Evolutionary conservation across 2,888 invertebrate genomes (phyloP), one percentile per base, ranked within the genome.

Genomic region (Aporophyla lueneburgensis): DNA sequence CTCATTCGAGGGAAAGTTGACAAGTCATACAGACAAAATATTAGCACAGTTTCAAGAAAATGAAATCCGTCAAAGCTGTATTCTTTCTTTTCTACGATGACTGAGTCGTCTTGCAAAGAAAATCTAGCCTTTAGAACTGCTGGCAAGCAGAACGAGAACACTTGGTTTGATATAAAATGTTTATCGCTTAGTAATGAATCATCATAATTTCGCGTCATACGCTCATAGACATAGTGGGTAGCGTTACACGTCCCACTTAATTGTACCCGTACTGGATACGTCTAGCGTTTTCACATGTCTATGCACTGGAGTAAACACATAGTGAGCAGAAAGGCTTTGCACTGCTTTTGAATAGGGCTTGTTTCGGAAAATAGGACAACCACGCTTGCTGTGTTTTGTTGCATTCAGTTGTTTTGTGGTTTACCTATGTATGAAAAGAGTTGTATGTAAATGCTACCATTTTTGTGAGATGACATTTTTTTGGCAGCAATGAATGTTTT

Each of bases 111-210:
- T 68, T 40, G n/a, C 9, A 7, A 51, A 59, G 53, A 65, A 59
- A 65, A 51, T 66, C 4, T 24, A 59, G 49, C 6, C 24, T 24
- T 16, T 27, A 12, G 19, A 43, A 58, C 24, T 49, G 33, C 46
- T 59, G 46, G 54, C 62, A 21, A 43, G 1, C 1, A 51, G 14
- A 51, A 61, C 53, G 49, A 62, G 61, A 83, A 69, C 53, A 49
- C 16, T 74, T 68, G 24, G 33, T 59, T 56, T 27, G 43, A 71
- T 61, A 71, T 51, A 63, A 63, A 71, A 65, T 53, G 53, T 69
- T 82, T 74, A 76, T 76, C 24, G 43, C 43, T 6, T 63, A 21
- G 6, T 70, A 76, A 72, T 83, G 82, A 82, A 70, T 82, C 84
- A 84, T 80, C 80, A 84, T 19, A 79, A 71, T 71, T 80, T 71